Conservation (phyloP, 2,113 vertebrate genomes). For the Eclectus roratus region DNA sequence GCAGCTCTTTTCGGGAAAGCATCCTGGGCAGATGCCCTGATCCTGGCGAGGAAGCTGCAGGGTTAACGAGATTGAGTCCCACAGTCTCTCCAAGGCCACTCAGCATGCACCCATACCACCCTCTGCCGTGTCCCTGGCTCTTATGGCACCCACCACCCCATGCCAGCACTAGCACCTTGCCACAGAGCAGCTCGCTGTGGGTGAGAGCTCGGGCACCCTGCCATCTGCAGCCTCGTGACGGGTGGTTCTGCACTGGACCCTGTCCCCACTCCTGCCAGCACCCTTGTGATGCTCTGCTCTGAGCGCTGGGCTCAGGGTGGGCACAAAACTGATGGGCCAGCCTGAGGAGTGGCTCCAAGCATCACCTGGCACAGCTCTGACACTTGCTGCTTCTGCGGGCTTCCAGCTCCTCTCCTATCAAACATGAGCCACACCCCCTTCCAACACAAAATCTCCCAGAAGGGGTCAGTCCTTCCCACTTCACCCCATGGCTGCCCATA, state of each 20-base stretch:
- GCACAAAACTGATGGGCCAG: not conserved
- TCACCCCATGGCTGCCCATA: not conserved
- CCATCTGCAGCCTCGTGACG: not conserved
- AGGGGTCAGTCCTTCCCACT: not conserved
- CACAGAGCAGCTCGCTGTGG: not conserved
- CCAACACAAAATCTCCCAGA: not conserved
- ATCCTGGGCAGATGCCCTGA: not conserved
- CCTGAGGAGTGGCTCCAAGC: not conserved
- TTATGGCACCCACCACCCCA: not conserved
- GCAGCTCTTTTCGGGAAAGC: not conserved
- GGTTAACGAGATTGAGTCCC: not conserved
- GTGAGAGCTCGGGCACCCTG: not conserved
- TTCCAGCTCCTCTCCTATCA: not conserved
- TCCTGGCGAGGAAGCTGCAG: not conserved
- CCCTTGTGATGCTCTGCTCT: not conserved
- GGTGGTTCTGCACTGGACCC: not conserved
- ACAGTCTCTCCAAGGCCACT: not conserved
- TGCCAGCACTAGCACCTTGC: not conserved
- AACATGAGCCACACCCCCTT: not conserved
- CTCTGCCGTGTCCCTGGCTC: not conserved
- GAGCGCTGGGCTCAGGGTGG: fast-evolving
- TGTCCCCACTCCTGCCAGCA: not conserved
- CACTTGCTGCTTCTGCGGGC: not conserved
- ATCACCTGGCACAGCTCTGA: not conserved
- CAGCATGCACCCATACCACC: not conserved